A percentile compares a stretch with the other conserved stretches of the same genome.
These are phyloP conservation scores for Boloria selene DNA, from an alignment of 2,888 invertebrate species.

Conservation along the genomic window DNA sequence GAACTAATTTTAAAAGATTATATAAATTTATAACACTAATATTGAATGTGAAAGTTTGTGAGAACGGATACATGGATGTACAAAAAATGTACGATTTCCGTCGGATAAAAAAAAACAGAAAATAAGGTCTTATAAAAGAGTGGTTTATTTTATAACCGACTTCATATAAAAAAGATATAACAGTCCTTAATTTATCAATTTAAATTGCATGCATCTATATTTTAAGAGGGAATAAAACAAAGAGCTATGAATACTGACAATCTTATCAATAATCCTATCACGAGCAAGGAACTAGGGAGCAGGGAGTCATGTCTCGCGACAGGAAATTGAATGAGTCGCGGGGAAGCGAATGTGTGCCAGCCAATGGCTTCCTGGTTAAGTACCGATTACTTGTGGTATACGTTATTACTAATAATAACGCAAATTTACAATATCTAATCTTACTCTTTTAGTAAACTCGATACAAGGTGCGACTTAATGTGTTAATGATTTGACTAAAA, in stretches of 20 bases:
- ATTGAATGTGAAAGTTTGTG: no score
- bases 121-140: background rate
- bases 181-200: background rate
- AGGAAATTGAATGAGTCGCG: slow-evolving; percentile 75
- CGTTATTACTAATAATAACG: background rate
- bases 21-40: no score
- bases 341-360: slow-evolving; percentile 65
- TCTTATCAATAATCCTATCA: slow-evolving; percentile 47
- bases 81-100: no score
- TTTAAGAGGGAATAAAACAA: slow-evolving; percentile 11
- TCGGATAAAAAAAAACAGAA: no score
- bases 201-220: background rate
- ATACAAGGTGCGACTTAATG: no score
- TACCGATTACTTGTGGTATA: background rate
- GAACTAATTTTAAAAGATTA: no score
- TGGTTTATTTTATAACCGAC: background rate
- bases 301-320: slow-evolving; percentile 43
- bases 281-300: slow-evolving; percentile 45
- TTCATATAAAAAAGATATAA: no score
- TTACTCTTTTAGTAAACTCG: no score
- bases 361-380: slow-evolving; percentile 58
- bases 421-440: no score
- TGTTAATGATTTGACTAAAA: no score
- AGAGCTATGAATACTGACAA: slow-evolving; percentile 19
- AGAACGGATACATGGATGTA: no score